Evolutionary conservation across 2,888 invertebrate genomes (phyloP), one percentile per base, ranked within the genome.

Genomic region (Caradrina kadenii): DNA sequence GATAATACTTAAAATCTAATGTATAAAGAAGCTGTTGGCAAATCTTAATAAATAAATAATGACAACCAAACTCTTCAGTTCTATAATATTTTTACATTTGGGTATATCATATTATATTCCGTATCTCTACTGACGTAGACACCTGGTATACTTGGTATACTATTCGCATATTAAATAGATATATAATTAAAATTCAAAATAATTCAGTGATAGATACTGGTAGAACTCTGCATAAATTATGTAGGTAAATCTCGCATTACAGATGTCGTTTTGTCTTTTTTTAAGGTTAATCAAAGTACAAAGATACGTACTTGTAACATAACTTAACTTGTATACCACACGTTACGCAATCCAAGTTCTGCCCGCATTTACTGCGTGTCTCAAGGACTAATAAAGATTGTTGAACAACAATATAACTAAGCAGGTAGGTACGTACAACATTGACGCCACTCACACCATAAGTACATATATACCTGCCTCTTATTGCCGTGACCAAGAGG

Each of bases 371-470:
- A 64, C 74, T 64, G 74, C 76, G 60, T 50, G 71, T 76, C 74
- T 74, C 74, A 74, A 74, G 74, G 74, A 76, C 74, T 52, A 63
- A 70, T 74, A 70, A 76, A 76, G 74, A 76, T 74, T 74, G 70
- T 70, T 55, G 4, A 55, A 70, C 69, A 60, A 52, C 42, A 49
- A 26, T 59, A 45, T 45, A 45, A 17, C 15, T 45, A 17, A 45
- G 45, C 17, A 45, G 42, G 13, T 42, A 42, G 45, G 39, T 39
- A 35, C 7, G 35, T 35, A 54, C 53, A 65, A 8, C 1, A 15
- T 21, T 56, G 21, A 7, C 48, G 52, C 60, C 60, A 49, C 19
- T 54, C 52, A 55, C 13, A 50, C 11, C 42, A 42, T 39, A 0
- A 2, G 52, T 39, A 49, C 2, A 7, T 56, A 15, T 3, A 3